Percentiles rank a stretch among this genome's conserved stretches.
Evolutionary conservation across 2,113 vertebrate genomes (phyloP).

Genomic region (Urocitellus parryii): DNA sequence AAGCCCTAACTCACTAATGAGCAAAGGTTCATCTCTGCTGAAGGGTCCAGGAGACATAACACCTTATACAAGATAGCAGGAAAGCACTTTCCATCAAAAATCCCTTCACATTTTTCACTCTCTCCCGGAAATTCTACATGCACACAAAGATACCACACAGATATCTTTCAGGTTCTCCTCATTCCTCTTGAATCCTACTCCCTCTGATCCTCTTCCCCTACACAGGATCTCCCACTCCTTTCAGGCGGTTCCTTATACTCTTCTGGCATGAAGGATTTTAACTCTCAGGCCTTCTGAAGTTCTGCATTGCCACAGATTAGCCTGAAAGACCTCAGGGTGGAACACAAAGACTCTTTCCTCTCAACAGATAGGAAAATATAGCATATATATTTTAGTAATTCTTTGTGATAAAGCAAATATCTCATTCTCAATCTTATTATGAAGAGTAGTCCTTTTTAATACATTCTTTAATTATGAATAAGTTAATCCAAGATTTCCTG

Average conservation of each 20-base stretch:
- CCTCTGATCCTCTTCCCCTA: too few relatives aligned
- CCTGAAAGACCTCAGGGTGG: neutral
- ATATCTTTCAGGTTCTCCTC: neutral
- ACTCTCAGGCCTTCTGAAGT: neutral
- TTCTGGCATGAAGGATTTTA: neutral
- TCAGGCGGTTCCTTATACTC: neutral
- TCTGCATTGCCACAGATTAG: neutral
- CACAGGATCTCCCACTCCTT: neutral
- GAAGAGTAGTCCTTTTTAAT: neutral
- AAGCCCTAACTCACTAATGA: neutral
- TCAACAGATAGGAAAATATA: neutral
- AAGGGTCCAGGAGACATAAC: neutral
- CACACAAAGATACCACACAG: neutral
- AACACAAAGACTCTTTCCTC: neutral
- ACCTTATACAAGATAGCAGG: neutral
- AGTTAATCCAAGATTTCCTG: neutral
- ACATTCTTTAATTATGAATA: neutral
- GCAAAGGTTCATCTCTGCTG: neutral
- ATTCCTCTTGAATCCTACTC: neutral
- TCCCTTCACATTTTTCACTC: neutral
- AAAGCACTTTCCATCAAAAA: neutral
- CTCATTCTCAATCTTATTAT: neutral
- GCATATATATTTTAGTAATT: neutral
- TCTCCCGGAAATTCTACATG: neutral
- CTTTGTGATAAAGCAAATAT: neutral